Base-by-base conservation (phyloP, 2,113 vertebrate genomes). In the Hystrix cristata region DNA sequence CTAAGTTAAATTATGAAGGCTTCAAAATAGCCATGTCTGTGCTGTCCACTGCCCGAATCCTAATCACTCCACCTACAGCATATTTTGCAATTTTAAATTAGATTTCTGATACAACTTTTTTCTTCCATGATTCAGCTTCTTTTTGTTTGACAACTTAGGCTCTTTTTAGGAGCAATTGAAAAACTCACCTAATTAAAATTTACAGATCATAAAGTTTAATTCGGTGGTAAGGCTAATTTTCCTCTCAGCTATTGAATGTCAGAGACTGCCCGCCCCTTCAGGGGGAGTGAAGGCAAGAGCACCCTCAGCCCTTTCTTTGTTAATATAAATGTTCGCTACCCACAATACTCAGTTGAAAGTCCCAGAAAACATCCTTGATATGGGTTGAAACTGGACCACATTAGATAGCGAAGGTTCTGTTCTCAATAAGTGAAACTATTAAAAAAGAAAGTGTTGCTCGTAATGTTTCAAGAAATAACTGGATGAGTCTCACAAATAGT, bases 121-220 rank as follows among this genome's bases (percentile, higher is more conserved):
- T 94, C 48, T 38, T 85, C 34, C 18, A 34, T 3, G 14, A 95
- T 91, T 95, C 27, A 80, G 46, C 90, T 95, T 87, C 83, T 88
- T 98, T 95, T 97, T 95, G 96, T 92, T 92, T 89, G 94, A 94
- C 82, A 86, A 91, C 21, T 84, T 51, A 80, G 71, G 27, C 81
- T 96, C 27, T 31, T 94, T 94, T 91, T 91, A 83, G 85, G 51
- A 93, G 53, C 76, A 85, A 95, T 89, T 93, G 86, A 93, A 97
- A 98, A 97, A 85, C 78, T 96, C 69, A 88, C 48, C 59, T 93
- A 95, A 98, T 96, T 98, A 96, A 95, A 94, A 97, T 84, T 91
- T 82, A 96, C 79, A 95, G 87, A 78, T 95, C 97, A 94, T 96
- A 97, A 97, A 97, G 19, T 97, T 98, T 95, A 94, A 97, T 91